Evolutionary conservation across 2,113 vertebrate genomes (phyloP), one percentile per base, ranked within the genome.

Genomic region (Syngnathus typhle): DNA sequence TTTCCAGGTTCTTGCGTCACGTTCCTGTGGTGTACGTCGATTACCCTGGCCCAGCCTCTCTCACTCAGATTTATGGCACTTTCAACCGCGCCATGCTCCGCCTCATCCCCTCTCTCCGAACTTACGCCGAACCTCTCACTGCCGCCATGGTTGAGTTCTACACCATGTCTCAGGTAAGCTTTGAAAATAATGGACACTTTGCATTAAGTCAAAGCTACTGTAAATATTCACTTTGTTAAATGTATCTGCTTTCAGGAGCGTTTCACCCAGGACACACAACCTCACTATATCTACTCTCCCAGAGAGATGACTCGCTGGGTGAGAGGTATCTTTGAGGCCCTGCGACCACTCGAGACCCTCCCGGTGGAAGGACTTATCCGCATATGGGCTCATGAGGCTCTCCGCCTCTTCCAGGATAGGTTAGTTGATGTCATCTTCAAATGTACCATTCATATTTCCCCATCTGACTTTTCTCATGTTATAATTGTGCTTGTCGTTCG

Each of bases 141-240:
- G 95, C 96, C 5, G 97, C 97, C 66, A 99, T 99, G 97, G 97
- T 99, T 36, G 97, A 99, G 80, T 99, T 99, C 88, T 99, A 99
- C 85, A 98, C 94, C 38, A 99, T 99, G 96, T 99, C 97, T 63
- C 97, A 99, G 95, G 97, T 98, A 86, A 72, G 11, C 6, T 3
- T 32, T 43, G 5, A 43, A 65, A 39, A 51, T 18, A 58, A 7
- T 36, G 27, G 27, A 58, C 13, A 15, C 54, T 27, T 13, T 43
- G 9, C 11, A 16, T 58, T 7, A 7, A 16, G 4, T 16, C 16
- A 58, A 58, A 15, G 2, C 6, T 2, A 12, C 41, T 43, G 41
- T 12, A 3, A 36, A 32, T 36, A 16, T 8, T 36, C 6, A 32
- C 27, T 2, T 56, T 58, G 52, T 13, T 12, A 4, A 12, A 56